Evolutionary conservation across 2,888 invertebrate species (phyloP).

Genomic region (Itoplectis maculator): DNA sequence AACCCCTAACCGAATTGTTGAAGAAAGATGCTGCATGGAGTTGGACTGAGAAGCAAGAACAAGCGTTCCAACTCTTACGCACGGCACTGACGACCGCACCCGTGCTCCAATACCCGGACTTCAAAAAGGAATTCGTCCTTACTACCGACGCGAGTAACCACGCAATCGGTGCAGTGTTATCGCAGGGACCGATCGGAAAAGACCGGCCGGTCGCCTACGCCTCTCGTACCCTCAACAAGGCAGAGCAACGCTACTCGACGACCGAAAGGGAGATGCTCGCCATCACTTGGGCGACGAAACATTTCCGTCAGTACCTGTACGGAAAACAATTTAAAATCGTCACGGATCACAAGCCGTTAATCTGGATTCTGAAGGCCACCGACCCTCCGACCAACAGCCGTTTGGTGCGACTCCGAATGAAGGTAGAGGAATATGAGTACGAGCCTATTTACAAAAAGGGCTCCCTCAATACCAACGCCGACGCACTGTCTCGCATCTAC

Average conservation of each 20-base stretch:
- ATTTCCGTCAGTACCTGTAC: background rate
- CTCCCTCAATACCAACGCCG: background rate
- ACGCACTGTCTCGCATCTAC: background rate
- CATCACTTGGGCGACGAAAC: background rate
- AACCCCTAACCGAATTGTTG: conserved; percentile 27
- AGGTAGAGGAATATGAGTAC: background rate
- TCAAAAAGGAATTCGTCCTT: background rate
- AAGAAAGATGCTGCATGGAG: conserved; percentile 1
- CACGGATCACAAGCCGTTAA: background rate
- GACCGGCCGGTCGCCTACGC: background rate
- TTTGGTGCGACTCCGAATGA: background rate
- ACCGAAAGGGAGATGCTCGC: background rate
- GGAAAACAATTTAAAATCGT: background rate
- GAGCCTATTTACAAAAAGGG: background rate
- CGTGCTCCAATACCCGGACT: conserved; percentile 13
- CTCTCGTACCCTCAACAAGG: conserved; percentile 2
- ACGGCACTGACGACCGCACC: background rate
- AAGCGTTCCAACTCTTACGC: background rate
- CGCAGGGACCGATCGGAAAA: background rate
- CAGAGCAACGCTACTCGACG: background rate
- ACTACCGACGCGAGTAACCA: conserved; percentile 2
- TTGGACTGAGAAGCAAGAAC: conserved; percentile 17
- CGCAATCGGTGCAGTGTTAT: conserved; percentile 15
- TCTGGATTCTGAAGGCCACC: background rate
- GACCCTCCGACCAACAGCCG: background rate